Base-by-base conservation (phyloP, 2,797 vertebrate genomes). In the Phoxinus dragarum region DNA sequence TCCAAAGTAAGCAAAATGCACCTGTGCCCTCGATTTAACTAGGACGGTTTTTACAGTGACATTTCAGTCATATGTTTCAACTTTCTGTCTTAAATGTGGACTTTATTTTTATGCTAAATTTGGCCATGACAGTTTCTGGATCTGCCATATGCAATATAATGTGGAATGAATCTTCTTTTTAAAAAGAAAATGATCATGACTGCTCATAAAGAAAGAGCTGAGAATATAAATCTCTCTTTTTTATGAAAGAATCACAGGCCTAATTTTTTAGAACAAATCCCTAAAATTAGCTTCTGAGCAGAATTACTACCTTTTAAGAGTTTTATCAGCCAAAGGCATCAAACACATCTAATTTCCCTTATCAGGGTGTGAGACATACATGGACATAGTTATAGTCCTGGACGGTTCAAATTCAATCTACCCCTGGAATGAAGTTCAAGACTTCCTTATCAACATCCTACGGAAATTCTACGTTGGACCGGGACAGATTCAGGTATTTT, bases 361-460 rank as follows among this genome's bases (percentile, higher is more conserved):
- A 84, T 14, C 93, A 99, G 98, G 97, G 87, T 99, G 98, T 93
- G 98, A 99, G 93, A 99, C 98, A 3, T 99, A 97, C 89, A 99
- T 99, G 98, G 98, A 99, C 91, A 99, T 99, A 59, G 92, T 99
- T 87, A 99, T 99, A 0, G 98, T 99, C 23, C 94, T 99, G 93
- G 98, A 99, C 19, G 98, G 98, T 12, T 99, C 98, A 87, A 99
- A 99, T 94, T 99, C 98, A 90, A 99, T 99, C 87, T 99, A 99
- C 84, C 98, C 98, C 2, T 99, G 98, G 98, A 96, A 96, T 67
- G 98, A 99, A 90, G 98, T 99, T 36, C 98, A 99, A 88, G 96
- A 97, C 90, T 99, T 99, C 94, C 97, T 99, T 90, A 99, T 99
- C 90, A 99, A 98, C 92, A 97, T 99, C 92, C 94, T 99, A 73